Conservation (phyloP, 2,888 invertebrate species). For the Pachliopta kotzebuea region DNA sequence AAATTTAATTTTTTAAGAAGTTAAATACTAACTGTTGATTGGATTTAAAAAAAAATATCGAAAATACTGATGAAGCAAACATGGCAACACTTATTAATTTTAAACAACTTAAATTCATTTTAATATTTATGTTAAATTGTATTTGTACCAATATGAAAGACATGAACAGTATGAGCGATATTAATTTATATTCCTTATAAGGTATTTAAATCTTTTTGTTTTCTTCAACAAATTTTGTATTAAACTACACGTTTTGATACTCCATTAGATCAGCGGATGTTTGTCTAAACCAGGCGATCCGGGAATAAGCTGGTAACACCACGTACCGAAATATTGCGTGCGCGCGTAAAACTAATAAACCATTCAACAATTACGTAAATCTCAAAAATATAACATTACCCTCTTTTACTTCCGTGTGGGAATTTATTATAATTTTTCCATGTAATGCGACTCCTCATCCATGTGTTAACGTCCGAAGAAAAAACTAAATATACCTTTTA, state of each 20-base stretch:
- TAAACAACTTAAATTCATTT: too few relatives aligned
- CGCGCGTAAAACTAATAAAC: slow-evolving; percentile 15
- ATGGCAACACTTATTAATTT: too few relatives aligned
- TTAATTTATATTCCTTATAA: neutral
- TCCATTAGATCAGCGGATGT: slow-evolving; percentile 8
- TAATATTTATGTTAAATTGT: too few relatives aligned
- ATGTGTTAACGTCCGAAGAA: too few relatives aligned
- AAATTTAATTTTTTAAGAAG: too few relatives aligned
- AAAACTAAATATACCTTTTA: too few relatives aligned
- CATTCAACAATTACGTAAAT: slow-evolving; percentile 25
- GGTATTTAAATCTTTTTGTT: neutral
- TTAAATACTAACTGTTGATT: too few relatives aligned
- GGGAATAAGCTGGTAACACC: slow-evolving; percentile 13
- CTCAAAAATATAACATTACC: slow-evolving; percentile 17
- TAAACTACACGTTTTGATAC: neutral
- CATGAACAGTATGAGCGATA: neutral
- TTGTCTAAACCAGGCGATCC: neutral
- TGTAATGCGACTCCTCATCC: too few relatives aligned
- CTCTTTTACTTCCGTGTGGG: neutral
- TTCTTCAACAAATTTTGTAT: neutral
- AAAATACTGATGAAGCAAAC: too few relatives aligned
- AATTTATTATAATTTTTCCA: neutral
- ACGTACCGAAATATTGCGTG: slow-evolving; percentile 15
- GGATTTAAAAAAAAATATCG: too few relatives aligned
- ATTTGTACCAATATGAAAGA: too few relatives aligned